Percentiles rank a stretch among this genome's conserved stretches.
Evolutionary conservation across 2,113 vertebrate genomes (phyloP).

Genomic region (Bubo bubo): DNA sequence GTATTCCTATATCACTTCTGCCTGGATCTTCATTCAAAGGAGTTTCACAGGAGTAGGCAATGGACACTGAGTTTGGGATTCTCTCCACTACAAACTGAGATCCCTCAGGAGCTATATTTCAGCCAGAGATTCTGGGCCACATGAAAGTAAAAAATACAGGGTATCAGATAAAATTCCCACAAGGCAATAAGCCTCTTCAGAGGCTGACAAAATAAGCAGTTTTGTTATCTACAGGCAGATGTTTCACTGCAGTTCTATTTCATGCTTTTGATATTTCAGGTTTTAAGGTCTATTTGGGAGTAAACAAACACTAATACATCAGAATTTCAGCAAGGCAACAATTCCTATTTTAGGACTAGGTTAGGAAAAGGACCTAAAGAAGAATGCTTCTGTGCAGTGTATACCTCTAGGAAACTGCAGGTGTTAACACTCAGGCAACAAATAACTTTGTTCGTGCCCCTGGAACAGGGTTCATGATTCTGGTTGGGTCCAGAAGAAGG

Average conservation of each 20-base stretch:
- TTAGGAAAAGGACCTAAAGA: not conserved
- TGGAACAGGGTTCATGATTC: not conserved
- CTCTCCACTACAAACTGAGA: accelerated
- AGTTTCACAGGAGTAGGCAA: not conserved
- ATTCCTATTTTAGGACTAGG: not conserved
- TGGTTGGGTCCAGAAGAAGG: not conserved
- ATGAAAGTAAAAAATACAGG: not conserved
- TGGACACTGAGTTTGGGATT: not conserved
- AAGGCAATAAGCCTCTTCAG: not conserved
- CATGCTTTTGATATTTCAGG: slow-evolving; percentile 2
- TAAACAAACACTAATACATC: not conserved
- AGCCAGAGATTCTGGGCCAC: not conserved
- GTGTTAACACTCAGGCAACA: not conserved
- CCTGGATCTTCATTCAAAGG: not conserved
- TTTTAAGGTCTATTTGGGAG: not conserved
- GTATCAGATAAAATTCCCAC: not conserved
- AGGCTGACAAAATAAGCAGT: not conserved
- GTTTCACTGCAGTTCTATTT: not conserved
- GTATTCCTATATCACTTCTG: not conserved
- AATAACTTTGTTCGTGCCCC: not conserved
- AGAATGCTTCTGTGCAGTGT: not conserved
- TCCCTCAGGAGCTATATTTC: not conserved
- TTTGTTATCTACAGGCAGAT: not conserved
- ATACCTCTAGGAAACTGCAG: not conserved
- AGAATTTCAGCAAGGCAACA: not conserved